Evolutionary conservation across 2,113 vertebrate species (phyloP).

Genomic region (Callorhinus ursinus): DNA sequence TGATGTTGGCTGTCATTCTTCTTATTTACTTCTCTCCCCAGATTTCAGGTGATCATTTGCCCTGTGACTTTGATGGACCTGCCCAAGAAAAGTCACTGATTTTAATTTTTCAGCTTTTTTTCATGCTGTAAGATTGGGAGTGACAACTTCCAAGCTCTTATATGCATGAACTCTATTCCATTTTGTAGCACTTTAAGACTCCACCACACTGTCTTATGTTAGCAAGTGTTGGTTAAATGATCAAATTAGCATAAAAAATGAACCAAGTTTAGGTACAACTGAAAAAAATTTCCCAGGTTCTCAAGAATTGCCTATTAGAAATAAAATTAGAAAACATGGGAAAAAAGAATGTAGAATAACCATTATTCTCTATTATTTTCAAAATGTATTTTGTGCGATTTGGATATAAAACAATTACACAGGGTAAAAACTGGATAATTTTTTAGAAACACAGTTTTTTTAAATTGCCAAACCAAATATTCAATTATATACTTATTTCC

Average conservation of each 20-base stretch:
- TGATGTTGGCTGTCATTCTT: not conserved
- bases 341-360: not conserved
- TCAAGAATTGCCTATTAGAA: not conserved
- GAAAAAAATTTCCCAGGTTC: not conserved
- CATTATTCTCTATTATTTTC: not conserved
- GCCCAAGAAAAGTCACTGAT: not conserved
- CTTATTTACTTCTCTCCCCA: not conserved
- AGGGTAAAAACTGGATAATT: not conserved
- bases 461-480: not conserved
- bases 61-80: not conserved
- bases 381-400: constrained; percentile 22
- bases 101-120: not conserved
- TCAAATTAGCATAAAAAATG: not conserved
- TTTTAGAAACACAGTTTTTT: not conserved
- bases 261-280: not conserved
- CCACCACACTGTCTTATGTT: not conserved
- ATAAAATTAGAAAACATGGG: not conserved
- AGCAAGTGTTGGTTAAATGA: not conserved
- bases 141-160: not conserved
- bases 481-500: not conserved
- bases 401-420: constrained; percentile 12
- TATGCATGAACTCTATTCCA: not conserved
- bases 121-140: not conserved
- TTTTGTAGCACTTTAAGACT: not conserved
- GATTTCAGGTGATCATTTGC: not conserved